Evolutionary conservation across 2,888 invertebrate species (phyloP), one percentile per base, ranked within the genome.

Genomic region (Tortricodes alternella): DNA sequence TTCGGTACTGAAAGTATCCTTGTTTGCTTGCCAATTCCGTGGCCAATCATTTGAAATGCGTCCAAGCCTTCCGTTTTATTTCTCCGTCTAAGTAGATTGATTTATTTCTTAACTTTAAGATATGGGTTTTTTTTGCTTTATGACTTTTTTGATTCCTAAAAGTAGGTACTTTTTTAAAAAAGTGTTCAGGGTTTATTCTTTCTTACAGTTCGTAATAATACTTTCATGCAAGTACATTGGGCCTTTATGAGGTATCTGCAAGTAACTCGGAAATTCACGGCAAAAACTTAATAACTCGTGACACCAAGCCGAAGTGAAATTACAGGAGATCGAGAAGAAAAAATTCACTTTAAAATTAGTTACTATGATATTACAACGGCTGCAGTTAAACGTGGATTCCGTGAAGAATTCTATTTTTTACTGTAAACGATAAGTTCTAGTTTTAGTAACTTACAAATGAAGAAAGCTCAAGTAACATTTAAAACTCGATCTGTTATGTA

Each of bases 261-360:
- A 35, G 32, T 44, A 44, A 32, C 44, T 44, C 23, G 19, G 35
- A 43, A 55, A 49, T 50, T 50, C 56, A 29, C 37, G 18, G 56
- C 27, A 56, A 37, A 56, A 56, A 56, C 56, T 56, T 50, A 43
- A 32, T 37, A 50, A 56, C 49, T 50, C 43, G 35, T 44, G 49
- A 56, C 49, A 50, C 50, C 41, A 48, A 50, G 50, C 35, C 21
- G 32, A 32, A 56, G 56, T 56, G 44, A 50, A 50, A 56, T 56
- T 56, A 56, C 50, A 49, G 41, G 56, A 56, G 56, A 44, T 49
- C 21, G 37, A 16, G 23, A 29, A 50, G 50, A 56, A 56, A 56
- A 56, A 50, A 44, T 55, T 50, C 49, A 56, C 56, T 56, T 56
- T 56, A 56, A 55, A 50, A 56, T 56, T 56, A 56, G 56, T 56